Evolutionary conservation across 1,140 invertebrate species (phyloP).

Genomic region (Listronotus oregonensis): DNA sequence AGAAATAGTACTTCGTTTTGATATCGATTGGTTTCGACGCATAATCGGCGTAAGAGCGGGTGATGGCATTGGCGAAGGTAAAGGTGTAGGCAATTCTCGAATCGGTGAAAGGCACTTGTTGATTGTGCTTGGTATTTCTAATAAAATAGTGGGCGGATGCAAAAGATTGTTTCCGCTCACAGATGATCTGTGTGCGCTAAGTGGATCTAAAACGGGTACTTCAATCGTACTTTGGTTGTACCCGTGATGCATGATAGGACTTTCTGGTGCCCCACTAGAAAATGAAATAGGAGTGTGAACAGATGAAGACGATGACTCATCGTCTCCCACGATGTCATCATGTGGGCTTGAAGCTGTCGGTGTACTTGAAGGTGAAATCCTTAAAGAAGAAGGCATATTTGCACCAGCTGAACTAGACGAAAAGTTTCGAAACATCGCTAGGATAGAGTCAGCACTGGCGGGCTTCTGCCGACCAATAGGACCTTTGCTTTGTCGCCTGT

Average conservation of each 20-base stretch:
- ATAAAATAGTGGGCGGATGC: conserved; percentile 70
- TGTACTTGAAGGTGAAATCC: conserved; percentile 65
- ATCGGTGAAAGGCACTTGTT: conserved; percentile 76
- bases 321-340: conserved; percentile 67
- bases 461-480: conserved; percentile 60
- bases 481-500: conserved; percentile 36
- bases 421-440: conserved; percentile 74
- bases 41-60: conserved; percentile 71
- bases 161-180: conserved; percentile 61
- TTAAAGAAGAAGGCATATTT: conserved; percentile 61
- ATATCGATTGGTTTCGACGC: conserved; percentile 49
- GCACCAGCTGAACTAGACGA: conserved; percentile 61
- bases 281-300: conserved; percentile 63
- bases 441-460: conserved; percentile 74
- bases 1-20: conserved; percentile 37
- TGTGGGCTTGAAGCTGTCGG: conserved; percentile 70
- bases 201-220: conserved; percentile 68
- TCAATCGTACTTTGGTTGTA: conserved; percentile 58
- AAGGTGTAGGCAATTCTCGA: conserved; percentile 71
- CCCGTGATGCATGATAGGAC: conserved; percentile 57
- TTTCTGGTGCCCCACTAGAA: conserved; percentile 62
- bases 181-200: conserved; percentile 65
- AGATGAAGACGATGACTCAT: conserved; percentile 66
- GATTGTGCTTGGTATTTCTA: conserved; percentile 72
- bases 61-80: conserved; percentile 69